A percentile compares a stretch with the other conserved stretches of the same genome.
Evolutionary conservation across 1,140 invertebrate species (phyloP).

Genomic region (Plodia interpunctella): DNA sequence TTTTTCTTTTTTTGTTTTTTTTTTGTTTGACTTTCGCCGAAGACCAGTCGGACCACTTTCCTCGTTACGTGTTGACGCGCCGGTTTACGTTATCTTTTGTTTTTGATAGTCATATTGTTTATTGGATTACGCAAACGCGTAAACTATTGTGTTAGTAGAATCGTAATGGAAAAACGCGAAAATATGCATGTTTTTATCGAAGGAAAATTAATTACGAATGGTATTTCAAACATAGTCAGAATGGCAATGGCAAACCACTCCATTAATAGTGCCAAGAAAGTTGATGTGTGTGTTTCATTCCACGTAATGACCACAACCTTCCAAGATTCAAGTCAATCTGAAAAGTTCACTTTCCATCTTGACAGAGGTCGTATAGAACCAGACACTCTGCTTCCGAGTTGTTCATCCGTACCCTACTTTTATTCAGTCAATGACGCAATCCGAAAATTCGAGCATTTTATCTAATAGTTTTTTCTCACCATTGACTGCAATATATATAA

Average conservation of each 20-base stretch:
- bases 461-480: neutral
- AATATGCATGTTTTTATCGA: neutral
- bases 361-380: too few species aligned
- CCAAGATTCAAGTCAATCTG: too few species aligned
- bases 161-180: neutral
- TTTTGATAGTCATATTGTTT: neutral
- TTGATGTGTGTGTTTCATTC: too few species aligned
- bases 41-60: neutral
- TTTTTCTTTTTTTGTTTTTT: neutral
- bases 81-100: neutral
- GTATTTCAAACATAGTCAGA: too few species aligned
- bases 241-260: too few species aligned
- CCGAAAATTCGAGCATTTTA: neutral
- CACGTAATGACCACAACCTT: too few species aligned
- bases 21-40: constrained; percentile 2
- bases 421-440: neutral
- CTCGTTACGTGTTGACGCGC: neutral
- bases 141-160: neutral
- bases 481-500: neutral
- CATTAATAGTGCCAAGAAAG: too few species aligned
- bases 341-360: too few species aligned
- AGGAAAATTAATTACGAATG: neutral
- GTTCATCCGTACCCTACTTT: neutral
- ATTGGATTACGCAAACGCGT: neutral
- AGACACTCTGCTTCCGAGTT: neutral